Base-by-base conservation (phyloP, 2,888 invertebrate genomes). In the Hydroisotoma schaefferi region DNA sequence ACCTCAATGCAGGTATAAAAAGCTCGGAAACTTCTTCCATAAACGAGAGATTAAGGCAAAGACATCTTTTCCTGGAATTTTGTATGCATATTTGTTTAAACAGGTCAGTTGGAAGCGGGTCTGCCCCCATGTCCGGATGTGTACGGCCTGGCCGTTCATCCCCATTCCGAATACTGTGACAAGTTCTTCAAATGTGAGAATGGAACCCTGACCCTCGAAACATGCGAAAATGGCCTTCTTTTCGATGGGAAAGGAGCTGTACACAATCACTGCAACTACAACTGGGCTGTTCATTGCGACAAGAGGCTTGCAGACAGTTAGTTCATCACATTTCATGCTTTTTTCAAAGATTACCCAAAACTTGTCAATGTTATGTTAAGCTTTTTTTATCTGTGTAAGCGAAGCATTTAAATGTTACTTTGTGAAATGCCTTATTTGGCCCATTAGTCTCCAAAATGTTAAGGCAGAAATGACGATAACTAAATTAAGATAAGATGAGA, bases 201-300 rank as follows among this genome's bases (percentile, higher is more conserved):
- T 76, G 93, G 94, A 46, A 90, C 91, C 1, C 78, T 93, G 75
- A 91, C 90, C 1, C 84, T 90, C 70, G 94, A 94, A 76, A 87
- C 87, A 27, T 94, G 94, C 75, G 93, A 91, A 76, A 94, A 94
- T 75, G 94, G 94, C 3, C 82, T 94, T 28, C 81, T 94, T 43
- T 94, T 90, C 76, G 92, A 92, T 76, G 93, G 93, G 59, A 90
- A 90, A 75, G 93, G 93, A 1, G 85, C 85, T 22, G 88, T 90
- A 0, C 87, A 93, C 80, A 87, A 93, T 77, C 91, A 93, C 80
- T 94, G 94, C 83, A 92, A 92, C 81, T 94, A 93, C 80, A 81
- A 90, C 80, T 94, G 94, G 94, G 92, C 88, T 12, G 92, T 88
- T 15, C 28, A 68, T 49, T 71, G 70, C 48, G 70, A 65, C 53